phyloP scores from a whole-genome alignment of 2,797 vertebrate species.

The Phalanger gymnotis region DNA sequence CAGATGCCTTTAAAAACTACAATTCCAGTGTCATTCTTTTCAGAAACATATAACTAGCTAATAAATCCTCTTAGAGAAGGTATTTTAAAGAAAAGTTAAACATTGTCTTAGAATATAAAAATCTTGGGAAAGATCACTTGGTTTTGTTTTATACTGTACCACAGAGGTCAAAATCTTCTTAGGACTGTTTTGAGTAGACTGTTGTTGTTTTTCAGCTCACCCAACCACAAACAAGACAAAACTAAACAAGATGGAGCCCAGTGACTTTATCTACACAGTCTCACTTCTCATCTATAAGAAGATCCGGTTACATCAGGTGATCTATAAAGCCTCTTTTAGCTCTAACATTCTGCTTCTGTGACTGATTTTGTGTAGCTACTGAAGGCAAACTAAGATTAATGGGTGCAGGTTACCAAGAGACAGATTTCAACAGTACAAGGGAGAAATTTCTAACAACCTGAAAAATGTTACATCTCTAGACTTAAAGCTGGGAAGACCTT shows the following conservation, averaged over 20 bases:
- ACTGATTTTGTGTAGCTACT: neutral
- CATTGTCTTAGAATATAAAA: neutral
- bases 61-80: neutral
- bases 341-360: neutral
- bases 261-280: neutral
- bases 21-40: neutral
- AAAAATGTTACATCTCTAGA: neutral
- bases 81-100: neutral
- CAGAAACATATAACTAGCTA: neutral
- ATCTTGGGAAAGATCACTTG: neutral
- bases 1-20: neutral
- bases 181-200: neutral
- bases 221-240: neutral
- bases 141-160: no score
- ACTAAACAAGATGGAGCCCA: neutral
- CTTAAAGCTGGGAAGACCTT: neutral
- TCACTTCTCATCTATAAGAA: neutral
- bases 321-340: neutral
- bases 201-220: neutral
- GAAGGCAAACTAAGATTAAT: neutral
- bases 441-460: neutral
- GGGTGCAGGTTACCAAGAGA: neutral
- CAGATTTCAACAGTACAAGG: neutral
- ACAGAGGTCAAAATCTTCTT: neutral
- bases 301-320: neutral